Percentiles rank a stretch among this genome's conserved stretches.
phyloP scores from a whole-genome alignment of 2,888 invertebrate species.

The Girardia tigrina region DNA sequence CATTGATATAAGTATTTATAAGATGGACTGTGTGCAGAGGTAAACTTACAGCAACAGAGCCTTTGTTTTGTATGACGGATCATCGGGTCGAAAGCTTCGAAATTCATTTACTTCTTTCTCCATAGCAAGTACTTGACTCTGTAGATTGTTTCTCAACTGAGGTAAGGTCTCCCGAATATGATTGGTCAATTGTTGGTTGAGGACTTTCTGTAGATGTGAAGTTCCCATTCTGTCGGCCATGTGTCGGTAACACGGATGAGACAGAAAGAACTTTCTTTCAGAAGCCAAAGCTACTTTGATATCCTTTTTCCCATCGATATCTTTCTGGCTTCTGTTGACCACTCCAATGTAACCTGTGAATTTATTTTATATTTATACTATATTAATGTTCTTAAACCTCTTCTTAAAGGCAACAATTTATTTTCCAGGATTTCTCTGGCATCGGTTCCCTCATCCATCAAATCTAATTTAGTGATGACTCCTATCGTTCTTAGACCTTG shows the following conservation, averaged over 20 bases:
- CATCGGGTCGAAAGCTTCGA: conserved; percentile 21
- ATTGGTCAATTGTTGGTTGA: conserved; percentile 39
- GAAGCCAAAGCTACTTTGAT: conserved; percentile 39
- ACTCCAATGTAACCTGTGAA: conserved; percentile 75
- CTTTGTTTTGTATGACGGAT: conserved; percentile 34
- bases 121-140: conserved; percentile 30
- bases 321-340: conserved; percentile 94
- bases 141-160: conserved; percentile 36
- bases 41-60: conserved; percentile 30
- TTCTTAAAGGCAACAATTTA: conserved; percentile 70
- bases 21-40: too few species aligned
- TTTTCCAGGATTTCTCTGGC: conserved; percentile 94
- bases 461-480: conserved; percentile 92
- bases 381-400: conserved; percentile 51
- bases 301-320: conserved; percentile 71
- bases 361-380: not conserved
- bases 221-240: conserved; percentile 49
- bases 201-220: conserved; percentile 38
- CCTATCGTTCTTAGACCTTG: conserved; percentile 83
- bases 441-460: conserved; percentile 99
- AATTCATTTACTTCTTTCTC: conserved; percentile 34
- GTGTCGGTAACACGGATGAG: conserved; percentile 38
- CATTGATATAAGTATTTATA: too few species aligned
- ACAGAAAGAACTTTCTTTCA: conserved; percentile 39
- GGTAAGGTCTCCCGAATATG: conserved; percentile 40